phyloP scores from a whole-genome alignment of 2,113 vertebrate genomes.

The Isichthys henryi region DNA sequence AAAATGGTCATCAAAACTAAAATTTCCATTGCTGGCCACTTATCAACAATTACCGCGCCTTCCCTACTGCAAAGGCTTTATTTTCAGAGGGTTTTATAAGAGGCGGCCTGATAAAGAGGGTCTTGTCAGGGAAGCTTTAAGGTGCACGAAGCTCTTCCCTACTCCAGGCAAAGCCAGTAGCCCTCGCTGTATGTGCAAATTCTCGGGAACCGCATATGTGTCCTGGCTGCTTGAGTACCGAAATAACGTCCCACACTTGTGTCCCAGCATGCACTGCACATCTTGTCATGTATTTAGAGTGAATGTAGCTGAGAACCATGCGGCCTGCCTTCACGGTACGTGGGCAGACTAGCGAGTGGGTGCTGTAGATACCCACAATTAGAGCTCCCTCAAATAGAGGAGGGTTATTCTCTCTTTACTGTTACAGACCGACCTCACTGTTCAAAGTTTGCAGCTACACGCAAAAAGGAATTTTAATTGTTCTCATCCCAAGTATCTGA shows the following conservation, averaged over 20 bases:
- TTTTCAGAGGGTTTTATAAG: not conserved
- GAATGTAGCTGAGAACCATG: not conserved
- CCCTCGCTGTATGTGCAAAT: not conserved
- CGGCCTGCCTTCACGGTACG: not conserved
- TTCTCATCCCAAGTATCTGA: not conserved
- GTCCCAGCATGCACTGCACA: not conserved
- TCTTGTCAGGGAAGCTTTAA: not conserved
- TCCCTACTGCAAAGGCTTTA: not conserved
- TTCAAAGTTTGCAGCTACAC: not conserved
- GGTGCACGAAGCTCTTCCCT: not conserved
- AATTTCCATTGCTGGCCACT: slow-evolving; percentile 41
- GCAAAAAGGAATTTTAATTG: not conserved
- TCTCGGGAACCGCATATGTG: not conserved
- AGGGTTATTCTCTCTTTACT: not conserved
- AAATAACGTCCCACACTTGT: not conserved
- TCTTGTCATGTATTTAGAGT: not conserved
- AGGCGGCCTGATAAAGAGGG: not conserved
- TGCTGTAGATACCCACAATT: not conserved
- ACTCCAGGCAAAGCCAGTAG: not conserved
- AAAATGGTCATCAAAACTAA: slow-evolving; percentile 40
- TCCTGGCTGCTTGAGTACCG: not conserved
- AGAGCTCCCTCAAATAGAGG: not conserved
- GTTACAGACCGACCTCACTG: not conserved
- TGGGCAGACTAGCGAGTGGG: not conserved
- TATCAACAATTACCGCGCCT: slow-evolving; percentile 34